phyloP scores from a whole-genome alignment of 92 coral and sea anemone genomes.

The Hydrozoanthus gracilis region DNA sequence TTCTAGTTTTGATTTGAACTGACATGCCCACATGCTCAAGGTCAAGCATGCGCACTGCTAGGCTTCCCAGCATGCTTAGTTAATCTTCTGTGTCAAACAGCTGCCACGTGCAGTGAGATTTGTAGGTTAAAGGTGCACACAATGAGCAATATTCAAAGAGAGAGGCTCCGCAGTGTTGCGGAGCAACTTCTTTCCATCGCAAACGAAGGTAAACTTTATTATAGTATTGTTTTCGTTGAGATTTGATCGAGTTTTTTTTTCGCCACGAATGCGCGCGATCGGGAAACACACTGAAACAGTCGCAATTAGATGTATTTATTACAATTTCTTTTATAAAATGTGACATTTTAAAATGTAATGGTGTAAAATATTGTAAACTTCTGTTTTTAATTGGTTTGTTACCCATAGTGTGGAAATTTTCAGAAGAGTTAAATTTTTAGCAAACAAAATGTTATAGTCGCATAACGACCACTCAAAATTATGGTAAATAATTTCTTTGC shows the following conservation, averaged over 20 bases:
- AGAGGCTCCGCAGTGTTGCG: constrained; percentile 49
- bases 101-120: constrained; percentile 3
- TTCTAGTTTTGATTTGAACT: constrained; percentile 61
- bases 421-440: constrained; percentile 1
- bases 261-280: constrained; percentile 12
- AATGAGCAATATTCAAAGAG: constrained; percentile 47
- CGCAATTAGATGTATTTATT: constrained; percentile 16
- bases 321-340: neutral
- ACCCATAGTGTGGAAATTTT: neutral
- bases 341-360: neutral
- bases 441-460: constrained; percentile 7
- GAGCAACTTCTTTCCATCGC: constrained; percentile 52
- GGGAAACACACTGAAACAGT: constrained; percentile 9
- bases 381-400: neutral
- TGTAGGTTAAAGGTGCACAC: neutral
- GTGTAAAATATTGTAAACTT: neutral
- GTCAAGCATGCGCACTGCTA: constrained; percentile 39
- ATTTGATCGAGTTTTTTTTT: constrained; percentile 7
- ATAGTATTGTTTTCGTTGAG: constrained; percentile 2
- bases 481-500: neutral
- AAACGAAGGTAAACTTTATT: constrained; percentile 40
- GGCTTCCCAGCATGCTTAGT: neutral
- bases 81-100: neutral
- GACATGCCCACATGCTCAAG: constrained; percentile 17
- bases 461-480: neutral